phyloP scores from a whole-genome alignment of 1,140 invertebrate species.

The Eumeta japonica region DNA sequence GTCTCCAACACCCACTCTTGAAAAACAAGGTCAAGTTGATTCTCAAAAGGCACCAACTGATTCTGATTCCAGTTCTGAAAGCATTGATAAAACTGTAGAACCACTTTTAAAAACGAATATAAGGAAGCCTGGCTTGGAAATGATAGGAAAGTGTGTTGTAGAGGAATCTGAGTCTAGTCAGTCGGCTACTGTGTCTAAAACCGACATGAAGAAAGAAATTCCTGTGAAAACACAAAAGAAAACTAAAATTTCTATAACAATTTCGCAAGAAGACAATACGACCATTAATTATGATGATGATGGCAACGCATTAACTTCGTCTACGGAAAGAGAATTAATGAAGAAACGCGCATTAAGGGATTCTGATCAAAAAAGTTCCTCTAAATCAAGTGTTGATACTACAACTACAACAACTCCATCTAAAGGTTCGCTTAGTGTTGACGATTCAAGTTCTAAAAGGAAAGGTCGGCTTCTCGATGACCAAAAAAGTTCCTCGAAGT shows the following conservation, averaged over 20 bases:
- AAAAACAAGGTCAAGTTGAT: conserved; percentile 63
- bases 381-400: conserved; percentile 51
- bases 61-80: conserved; percentile 55
- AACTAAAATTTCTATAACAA: conserved; percentile 55
- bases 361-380: conserved; percentile 51
- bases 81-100: conserved; percentile 53
- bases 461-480: conserved; percentile 46
- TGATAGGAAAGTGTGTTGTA: conserved; percentile 47
- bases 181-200: conserved; percentile 46
- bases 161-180: conserved; percentile 56
- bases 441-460: conserved; percentile 50
- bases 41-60: conserved; percentile 53
- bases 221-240: conserved; percentile 33
- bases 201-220: conserved; percentile 32
- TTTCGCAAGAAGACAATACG: conserved; percentile 56
- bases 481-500: conserved; percentile 60
- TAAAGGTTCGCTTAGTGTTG: conserved; percentile 52
- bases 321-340: conserved; percentile 40
- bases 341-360: conserved; percentile 48
- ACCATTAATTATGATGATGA: conserved; percentile 53
- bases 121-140: conserved; percentile 42
- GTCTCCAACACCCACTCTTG: conserved; percentile 60
- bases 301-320: conserved; percentile 48
- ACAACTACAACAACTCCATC: conserved; percentile 50
- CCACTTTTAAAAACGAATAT: conserved; percentile 34